Evolutionary conservation across 2,888 invertebrate species (phyloP), one percentile per base, ranked within the genome.

Genomic region (Azorinus chamasolen): DNA sequence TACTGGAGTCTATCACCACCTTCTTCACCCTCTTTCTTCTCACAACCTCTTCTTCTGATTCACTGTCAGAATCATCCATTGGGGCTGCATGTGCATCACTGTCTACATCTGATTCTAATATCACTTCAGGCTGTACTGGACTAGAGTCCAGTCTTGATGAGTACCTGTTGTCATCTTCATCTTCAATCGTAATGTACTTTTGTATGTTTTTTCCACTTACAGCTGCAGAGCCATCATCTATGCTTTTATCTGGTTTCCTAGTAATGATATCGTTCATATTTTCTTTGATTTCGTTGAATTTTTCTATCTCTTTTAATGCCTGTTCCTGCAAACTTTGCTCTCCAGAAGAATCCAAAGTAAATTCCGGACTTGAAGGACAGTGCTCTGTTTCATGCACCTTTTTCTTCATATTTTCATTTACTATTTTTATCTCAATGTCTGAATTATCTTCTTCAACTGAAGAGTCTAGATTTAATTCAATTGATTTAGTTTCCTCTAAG

Each of bases 1-100:
- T 25, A 25, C 59, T 46, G 27, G 59, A 59, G 12, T 90, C 88
- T 43, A 91, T 90, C 18, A 61, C 45, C 3, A 91, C 55, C 10
- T 62, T 45, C n/a, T n/a, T 24, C 46, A 48, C 20, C 32, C 20
- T 53, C 25, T 14, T 57, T 41, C 37, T 41, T 46, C 18, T 24
- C 14, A 41, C 41, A 18, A 43, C 61, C 39, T 46, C 69, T 41
- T 65, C 64, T 54, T 32, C 46, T 10, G 64, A 41, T 24, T 55
- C 46, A 48, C 16, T 39, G 45, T 62, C 59, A 46, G 50, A 64
- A 41, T 63, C 66, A 48, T 53, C 72, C 18, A 66, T 62, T 16
- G 45, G 24, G 18, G 14, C 20, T 27, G 18, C 54, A 32, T 4
- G 4, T 6, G 5, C 32, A 6, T 32, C 32, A 32, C 32, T 32